Evolutionary conservation across 2,888 invertebrate genomes (phyloP).

Genomic region (Bombylius major): DNA sequence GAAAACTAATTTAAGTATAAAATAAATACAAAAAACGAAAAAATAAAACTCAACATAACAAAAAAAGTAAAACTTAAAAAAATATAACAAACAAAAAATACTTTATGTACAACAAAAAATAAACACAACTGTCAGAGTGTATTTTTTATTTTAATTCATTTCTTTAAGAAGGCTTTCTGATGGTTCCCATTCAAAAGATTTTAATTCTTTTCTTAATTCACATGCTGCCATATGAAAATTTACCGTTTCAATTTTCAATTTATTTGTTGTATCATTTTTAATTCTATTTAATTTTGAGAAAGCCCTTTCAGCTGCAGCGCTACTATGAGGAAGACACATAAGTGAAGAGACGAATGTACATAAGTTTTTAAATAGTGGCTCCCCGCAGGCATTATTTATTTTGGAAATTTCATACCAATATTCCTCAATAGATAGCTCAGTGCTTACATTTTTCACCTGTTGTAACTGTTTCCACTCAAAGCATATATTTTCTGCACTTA

Average conservation of each 20-base stretch:
- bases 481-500: not conserved
- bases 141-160: too few relatives aligned
- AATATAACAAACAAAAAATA: too few relatives aligned
- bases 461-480: conserved; percentile 3
- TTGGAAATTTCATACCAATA: not conserved
- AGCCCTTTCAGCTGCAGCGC: conserved; percentile 1
- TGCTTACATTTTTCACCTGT: not conserved
- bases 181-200: too few relatives aligned
- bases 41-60: too few relatives aligned
- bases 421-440: not conserved
- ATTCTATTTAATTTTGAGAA: not conserved
- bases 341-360: too few relatives aligned
- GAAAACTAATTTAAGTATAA: too few relatives aligned
- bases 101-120: too few relatives aligned
- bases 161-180: too few relatives aligned
- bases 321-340: not conserved
- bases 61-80: too few relatives aligned
- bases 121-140: too few relatives aligned
- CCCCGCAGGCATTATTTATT: not conserved
- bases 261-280: not conserved
- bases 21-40: too few relatives aligned
- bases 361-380: not conserved
- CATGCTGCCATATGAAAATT: not conserved
- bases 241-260: not conserved
- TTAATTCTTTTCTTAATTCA: too few relatives aligned